phyloP scores from a whole-genome alignment of 2,888 invertebrate species.

The Nomada fucata region DNA sequence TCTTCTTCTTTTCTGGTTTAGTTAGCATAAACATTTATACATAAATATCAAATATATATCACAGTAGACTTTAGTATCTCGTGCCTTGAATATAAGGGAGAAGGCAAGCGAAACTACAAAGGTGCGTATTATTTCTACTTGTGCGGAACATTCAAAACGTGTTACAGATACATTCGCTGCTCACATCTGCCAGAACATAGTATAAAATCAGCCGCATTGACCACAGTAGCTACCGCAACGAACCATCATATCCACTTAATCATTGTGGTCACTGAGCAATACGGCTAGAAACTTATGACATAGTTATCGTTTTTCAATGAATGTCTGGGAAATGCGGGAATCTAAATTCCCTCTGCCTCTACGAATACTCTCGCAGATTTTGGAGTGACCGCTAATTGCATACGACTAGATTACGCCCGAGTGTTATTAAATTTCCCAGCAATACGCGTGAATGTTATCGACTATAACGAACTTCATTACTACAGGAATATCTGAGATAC shows the following conservation, averaged over 20 bases:
- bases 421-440: constrained; percentile 21
- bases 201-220: constrained; percentile 35
- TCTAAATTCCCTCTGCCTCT: neutral
- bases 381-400: constrained; percentile 28
- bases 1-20: neutral
- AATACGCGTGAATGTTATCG: too few species aligned
- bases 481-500: too few species aligned
- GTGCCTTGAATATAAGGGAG: neutral
- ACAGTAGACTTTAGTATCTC: neutral
- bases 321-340: constrained; percentile 21
- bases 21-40: too few species aligned
- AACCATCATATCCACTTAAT: constrained; percentile 51
- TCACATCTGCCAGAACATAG: neutral
- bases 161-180: neutral
- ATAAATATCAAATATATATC: neutral
- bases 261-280: constrained; percentile 51
- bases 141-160: neutral
- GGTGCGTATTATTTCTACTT: neutral
- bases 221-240: constrained; percentile 39
- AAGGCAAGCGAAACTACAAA: neutral
- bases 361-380: neutral
- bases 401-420: neutral
- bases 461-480: too few species aligned
- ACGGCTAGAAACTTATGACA: constrained; percentile 24
- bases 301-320: constrained; percentile 62